Evolutionary conservation across 2,797 vertebrate genomes (phyloP), one percentile per base, ranked within the genome.

Genomic region (Esox lucius): DNA sequence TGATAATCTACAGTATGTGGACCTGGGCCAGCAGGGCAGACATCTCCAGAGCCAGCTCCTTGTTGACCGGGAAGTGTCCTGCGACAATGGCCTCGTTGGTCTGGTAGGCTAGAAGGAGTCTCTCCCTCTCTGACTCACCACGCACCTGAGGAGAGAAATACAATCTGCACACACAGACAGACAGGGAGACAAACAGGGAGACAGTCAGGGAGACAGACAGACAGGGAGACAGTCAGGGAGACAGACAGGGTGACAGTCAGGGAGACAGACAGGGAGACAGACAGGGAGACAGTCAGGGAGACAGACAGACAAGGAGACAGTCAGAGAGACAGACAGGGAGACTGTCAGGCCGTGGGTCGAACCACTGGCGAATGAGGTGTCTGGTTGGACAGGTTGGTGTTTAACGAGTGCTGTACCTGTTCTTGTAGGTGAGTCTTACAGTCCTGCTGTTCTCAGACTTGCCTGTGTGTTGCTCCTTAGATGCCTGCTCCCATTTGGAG

Each of bases 401-500:
- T 4, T 26, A 12, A 24, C 9, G 24, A 26, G n/a, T 24, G 56
- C 24, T 48, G 49, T 83, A 98, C 98, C 98, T 98, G 91, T 94
- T 99, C 91, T 97, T 99, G 84, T 98, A 98, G 76, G 96, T 98
- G 66, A 99, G 95, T 48, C 97, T 95, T 39, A 99, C 95, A 1
- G 96, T 99, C 88, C 95, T 93, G 74, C 95, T 95, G 77, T 95
- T 96, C 84, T 99, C 98, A 42, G 95, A 97, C 89, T 98, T 99
- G 72, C 96, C 97, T 1, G 96, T 94, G 74, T 97, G 94, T 75
- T 96, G 95, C 80, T 98, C 98, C 86, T 98, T 99, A 42, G 94
- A 97, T 0, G 96, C 95, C 80, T 98, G 97, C 83, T 99, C 98
- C 98, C 98, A 99, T 90, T 98, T 98, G 75, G 97, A 96, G 89